Conservation (phyloP, 2,888 invertebrate species). For the Heliconius cydno region DNA sequence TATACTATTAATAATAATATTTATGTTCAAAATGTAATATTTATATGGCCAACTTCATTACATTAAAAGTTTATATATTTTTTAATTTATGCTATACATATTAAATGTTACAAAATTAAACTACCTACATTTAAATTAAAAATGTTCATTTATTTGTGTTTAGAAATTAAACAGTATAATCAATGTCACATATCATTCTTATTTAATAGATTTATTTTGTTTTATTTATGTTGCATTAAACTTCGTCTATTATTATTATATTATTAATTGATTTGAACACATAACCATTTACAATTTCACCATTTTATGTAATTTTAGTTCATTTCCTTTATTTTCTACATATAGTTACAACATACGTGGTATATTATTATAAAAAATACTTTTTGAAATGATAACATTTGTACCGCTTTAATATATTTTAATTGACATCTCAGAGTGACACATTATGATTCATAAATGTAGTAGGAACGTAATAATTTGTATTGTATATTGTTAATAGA, state of each 20-base stretch:
- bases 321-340: neutral
- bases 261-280: too few relatives aligned
- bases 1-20: neutral
- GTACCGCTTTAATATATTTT: neutral
- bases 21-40: neutral
- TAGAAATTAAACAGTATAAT: neutral
- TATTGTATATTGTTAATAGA: conserved; percentile 11
- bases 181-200: neutral
- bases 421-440: neutral
- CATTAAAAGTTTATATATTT: neutral
- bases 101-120: neutral
- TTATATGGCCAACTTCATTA: neutral
- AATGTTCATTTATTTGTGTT: too few relatives aligned
- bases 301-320: neutral
- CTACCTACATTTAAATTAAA: too few relatives aligned
- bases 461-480: conserved; percentile 5
- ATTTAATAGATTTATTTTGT: neutral
- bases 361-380: neutral
- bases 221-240: neutral
- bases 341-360: neutral
- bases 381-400: neutral
- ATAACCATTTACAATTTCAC: neutral
- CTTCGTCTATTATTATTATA: too few relatives aligned
- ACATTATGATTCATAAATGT: neutral
- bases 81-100: neutral